These are phyloP conservation scores for Solea solea DNA, from an alignment of 2,113 vertebrate genomes.

Conservation along the genomic window DNA sequence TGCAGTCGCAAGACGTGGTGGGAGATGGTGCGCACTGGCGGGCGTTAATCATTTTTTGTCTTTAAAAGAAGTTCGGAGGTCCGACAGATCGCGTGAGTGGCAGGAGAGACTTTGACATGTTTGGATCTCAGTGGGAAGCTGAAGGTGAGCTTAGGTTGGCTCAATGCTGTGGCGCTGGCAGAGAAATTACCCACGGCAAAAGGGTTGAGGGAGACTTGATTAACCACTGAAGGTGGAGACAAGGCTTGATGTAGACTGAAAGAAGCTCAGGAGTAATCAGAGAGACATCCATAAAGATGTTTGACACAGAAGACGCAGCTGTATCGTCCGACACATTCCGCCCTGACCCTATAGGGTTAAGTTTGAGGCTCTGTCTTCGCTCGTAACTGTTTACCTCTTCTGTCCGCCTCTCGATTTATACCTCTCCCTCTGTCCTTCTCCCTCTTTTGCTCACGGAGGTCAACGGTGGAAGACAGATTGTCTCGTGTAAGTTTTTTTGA, in stretches of 20 bases:
- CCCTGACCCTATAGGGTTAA: background rate
- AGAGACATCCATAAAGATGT: background rate
- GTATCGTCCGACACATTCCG: constrained; percentile 13
- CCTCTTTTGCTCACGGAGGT: constrained; percentile 58
- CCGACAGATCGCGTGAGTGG: constrained; percentile 19
- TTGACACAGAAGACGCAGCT: background rate
- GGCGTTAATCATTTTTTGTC: constrained; percentile 29
- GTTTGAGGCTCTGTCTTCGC: too few species aligned
- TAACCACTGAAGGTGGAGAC: background rate
- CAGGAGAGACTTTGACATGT: constrained; percentile 5
- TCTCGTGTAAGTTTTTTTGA: constrained; percentile 66
- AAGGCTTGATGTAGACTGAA: background rate
- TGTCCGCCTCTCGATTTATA: constrained; percentile 37
- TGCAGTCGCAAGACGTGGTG: constrained; percentile 33
- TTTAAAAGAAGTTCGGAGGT: constrained; percentile 22
- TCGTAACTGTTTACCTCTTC: too few species aligned
- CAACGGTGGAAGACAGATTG: constrained; percentile 63
- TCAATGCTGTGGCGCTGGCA: too few species aligned
- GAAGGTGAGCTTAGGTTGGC: background rate
- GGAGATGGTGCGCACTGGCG: constrained; percentile 26
- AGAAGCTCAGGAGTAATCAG: background rate
- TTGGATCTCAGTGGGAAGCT: constrained; percentile 11
- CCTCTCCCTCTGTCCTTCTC: constrained; percentile 34
- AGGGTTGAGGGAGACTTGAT: background rate
- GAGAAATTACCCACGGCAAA: background rate